Conservation (phyloP, 2,797 vertebrate genomes). For the Hylomyscus alleni region DNA sequence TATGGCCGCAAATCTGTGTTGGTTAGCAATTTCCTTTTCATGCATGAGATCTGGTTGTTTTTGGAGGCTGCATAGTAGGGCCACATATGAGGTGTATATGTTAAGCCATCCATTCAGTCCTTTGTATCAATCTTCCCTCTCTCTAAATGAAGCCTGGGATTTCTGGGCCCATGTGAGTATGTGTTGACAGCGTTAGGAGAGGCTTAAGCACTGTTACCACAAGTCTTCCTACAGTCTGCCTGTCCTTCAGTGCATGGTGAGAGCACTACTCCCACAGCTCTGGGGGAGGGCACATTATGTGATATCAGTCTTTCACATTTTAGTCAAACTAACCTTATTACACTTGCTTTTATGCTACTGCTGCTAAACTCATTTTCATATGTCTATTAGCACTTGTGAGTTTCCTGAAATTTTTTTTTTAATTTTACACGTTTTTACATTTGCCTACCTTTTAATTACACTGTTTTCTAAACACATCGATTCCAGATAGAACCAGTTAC, state of each 20-base stretch:
- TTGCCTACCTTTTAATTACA: background rate
- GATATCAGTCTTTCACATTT: background rate
- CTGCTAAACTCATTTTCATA: background rate
- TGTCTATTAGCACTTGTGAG: background rate
- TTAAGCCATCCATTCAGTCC: background rate
- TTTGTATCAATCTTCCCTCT: background rate
- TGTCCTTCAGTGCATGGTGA: background rate
- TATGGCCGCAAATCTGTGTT: background rate
- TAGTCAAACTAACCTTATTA: background rate
- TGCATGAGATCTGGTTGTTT: background rate
- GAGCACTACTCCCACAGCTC: background rate
- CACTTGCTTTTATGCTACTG: background rate
- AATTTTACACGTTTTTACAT: background rate
- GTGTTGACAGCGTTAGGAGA: background rate
- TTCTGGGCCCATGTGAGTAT: background rate
- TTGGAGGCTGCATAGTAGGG: background rate
- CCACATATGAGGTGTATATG: background rate
- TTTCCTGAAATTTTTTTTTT: conserved; percentile 16
- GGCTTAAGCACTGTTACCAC: background rate
- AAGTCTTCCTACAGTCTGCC: background rate
- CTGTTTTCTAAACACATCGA: background rate
- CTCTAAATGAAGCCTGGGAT: background rate
- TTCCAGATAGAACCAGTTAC: background rate
- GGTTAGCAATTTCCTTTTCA: background rate
- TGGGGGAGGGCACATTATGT: background rate